phyloP scores from a whole-genome alignment of 2,113 vertebrate species.

The Puma concolor region DNA sequence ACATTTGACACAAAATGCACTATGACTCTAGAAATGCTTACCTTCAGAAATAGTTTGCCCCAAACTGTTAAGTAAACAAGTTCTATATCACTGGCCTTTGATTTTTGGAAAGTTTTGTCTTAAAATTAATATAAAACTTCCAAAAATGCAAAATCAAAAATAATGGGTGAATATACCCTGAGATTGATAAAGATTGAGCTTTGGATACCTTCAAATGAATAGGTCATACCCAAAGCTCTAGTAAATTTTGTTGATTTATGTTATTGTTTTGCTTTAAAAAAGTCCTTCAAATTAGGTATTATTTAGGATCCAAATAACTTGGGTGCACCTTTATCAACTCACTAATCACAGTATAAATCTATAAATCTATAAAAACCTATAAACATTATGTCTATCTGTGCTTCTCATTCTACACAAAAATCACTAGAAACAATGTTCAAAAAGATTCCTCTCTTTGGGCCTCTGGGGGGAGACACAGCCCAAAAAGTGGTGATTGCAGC shows the following conservation, averaged over 20 bases:
- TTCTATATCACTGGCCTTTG: background rate
- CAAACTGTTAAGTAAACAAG: background rate
- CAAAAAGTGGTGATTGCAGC: slow-evolving; percentile 81
- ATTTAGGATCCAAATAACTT: background rate
- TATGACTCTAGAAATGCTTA: background rate
- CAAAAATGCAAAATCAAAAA: background rate
- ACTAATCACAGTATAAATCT: background rate
- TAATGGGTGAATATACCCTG: background rate
- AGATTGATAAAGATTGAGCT: background rate
- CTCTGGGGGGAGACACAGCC: slow-evolving; percentile 90
- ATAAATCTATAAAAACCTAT: background rate
- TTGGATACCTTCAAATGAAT: background rate
- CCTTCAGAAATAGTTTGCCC: background rate
- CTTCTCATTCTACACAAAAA: background rate
- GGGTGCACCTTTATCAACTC: rapidly evolving
- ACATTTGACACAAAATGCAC: background rate
- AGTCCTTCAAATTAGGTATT: background rate
- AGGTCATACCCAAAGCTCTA: background rate
- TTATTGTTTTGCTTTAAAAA: background rate
- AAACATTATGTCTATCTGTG: background rate
- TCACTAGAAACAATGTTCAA: background rate
- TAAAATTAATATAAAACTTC: background rate
- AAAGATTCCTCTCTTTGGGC: slow-evolving; percentile 73
- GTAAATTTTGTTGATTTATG: background rate
- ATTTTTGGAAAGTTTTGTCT: background rate